Base-by-base conservation (phyloP, 2,113 vertebrate genomes). In the Heterochromis multidens region DNA sequence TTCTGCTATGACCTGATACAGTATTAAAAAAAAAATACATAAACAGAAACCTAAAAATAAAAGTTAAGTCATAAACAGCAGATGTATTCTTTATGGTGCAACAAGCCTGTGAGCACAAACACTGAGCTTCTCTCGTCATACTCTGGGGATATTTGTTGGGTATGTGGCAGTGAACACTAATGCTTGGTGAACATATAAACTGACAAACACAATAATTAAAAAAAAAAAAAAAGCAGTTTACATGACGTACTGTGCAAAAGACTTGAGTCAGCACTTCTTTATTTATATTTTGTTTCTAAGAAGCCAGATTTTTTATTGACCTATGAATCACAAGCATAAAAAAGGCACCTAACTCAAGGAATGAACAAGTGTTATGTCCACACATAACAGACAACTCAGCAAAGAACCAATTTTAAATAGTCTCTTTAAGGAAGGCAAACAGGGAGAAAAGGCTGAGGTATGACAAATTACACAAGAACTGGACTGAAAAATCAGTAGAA, bases 101-200 rank as follows among this genome's bases (percentile, higher is more conserved):
- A 23, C 40, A 77, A 61, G 81, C 31, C 19, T 14, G 62, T 81
- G 87, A 80, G 8, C 61, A 77, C 56, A 57, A 83, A 77, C 70
- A 80, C 23, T 27, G 76, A 89, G 63, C 19, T 31, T 29, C 60
- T 21, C 35, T 86, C 35, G 59, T n/a, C 52, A 79, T 23, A 87
- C 49, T 77, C 35, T 7, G 57, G 10, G 33, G 80, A 72, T 43
- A 87, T 79, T 57, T 52, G 35, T 35, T 60, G n/a, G 52, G 25
- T 81, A 59, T 37, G 49, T 65, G 77, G 63, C 54, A 63, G 90
- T 87, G 78, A 88, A 93, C 81, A 78, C 29, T 23, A 62, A 59
- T 27, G 81, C 65, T 27, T 4, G 65, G 72, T 83, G 43, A 25
- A 86, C 33, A 52, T 81, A 27, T 82, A 74, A 84, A 79, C 52